Evolutionary conservation across 2,113 vertebrate genomes (phyloP).

Genomic region (Barbus barbus): DNA sequence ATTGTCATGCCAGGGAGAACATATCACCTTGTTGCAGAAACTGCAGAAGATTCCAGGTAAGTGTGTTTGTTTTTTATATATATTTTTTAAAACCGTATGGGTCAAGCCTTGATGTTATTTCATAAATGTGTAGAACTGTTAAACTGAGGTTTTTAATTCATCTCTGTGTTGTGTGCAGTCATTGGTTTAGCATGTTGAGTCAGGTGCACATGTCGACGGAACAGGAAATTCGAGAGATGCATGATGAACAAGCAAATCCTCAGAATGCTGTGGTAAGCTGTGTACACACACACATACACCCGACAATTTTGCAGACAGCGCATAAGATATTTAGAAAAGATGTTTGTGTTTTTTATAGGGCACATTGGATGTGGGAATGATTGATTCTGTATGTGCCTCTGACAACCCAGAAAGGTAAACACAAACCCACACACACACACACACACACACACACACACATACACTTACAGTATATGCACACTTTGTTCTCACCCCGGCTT

Average conservation of each 20-base stretch:
- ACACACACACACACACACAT: constrained; percentile 2
- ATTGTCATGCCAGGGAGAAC: constrained; percentile 88
- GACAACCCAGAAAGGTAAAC: constrained; percentile 93
- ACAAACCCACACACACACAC: neutral
- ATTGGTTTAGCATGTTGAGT: constrained; percentile 98
- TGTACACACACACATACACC: neutral
- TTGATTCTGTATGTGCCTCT: constrained; percentile 95
- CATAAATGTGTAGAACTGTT: neutral
- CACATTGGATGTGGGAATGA: constrained; percentile 95
- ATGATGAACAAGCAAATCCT: constrained; percentile 97
- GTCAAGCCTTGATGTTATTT: neutral
- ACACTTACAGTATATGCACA: too few relatives aligned
- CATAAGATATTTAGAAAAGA: neutral
- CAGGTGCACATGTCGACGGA: constrained; percentile 94
- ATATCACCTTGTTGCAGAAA: constrained; percentile 94
- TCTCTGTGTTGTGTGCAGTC: constrained; percentile 72
- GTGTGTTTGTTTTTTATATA: constrained; percentile 1
- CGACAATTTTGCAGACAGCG: neutral
- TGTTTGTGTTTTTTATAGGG: constrained; percentile 74
- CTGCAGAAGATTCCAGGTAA: constrained; percentile 94
- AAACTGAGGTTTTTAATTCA: constrained; percentile 3
- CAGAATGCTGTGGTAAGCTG: constrained; percentile 93
- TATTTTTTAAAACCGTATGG: neutral
- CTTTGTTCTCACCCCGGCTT: neutral
- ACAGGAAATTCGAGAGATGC: constrained; percentile 97